Base-by-base conservation (phyloP, 2,113 vertebrate species). In the Dasyprocta punctata region DNA sequence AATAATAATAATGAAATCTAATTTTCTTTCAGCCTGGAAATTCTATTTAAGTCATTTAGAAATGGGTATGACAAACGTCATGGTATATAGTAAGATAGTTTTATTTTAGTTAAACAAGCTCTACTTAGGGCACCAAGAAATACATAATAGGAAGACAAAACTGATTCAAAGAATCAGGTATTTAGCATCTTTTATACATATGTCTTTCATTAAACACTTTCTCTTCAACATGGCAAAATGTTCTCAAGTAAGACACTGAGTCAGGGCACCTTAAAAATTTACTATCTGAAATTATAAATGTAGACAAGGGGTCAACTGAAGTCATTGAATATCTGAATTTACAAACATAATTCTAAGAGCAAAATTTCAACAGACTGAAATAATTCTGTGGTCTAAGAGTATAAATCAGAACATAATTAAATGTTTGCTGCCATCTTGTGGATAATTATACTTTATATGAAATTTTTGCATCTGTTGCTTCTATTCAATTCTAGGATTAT, bases 351-450 rank as follows among this genome's bases (percentile, higher is more conserved):
- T 93, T 83, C 38, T 87, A 86, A 94, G 47, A 89, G 85, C 38
- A 91, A 87, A 86, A 47, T 92, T 87, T 82, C 80, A 95, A 60
- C 52, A 89, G 60, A 71, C 33, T 78, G 16, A 44, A 94, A 92
- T 80, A 75, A 85, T 71, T 71, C 63, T 89, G 38, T 84, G 24
- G 22, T 36, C 14, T 52, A 89, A 94, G 36, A 77, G 58, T 65
- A 52, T 77, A 96, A 95, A 95, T 71, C 60, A 91, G 30, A 80
- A 86, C 73, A 97, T 69, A 86, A 49, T 73, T 96, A 97, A 97
- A 85, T 58, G 47, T 97, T 92, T 98, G 96, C 96, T 97, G 98
- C 98, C 98, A 98, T 84, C 98, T 97, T 96, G 98, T 98, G 98
- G 98, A 82, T 95, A 90, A 92, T 81, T 81, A 89, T 38, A 91